Evolutionary conservation across 2,797 vertebrate species (phyloP).

Genomic region (Anguilla megastoma): DNA sequence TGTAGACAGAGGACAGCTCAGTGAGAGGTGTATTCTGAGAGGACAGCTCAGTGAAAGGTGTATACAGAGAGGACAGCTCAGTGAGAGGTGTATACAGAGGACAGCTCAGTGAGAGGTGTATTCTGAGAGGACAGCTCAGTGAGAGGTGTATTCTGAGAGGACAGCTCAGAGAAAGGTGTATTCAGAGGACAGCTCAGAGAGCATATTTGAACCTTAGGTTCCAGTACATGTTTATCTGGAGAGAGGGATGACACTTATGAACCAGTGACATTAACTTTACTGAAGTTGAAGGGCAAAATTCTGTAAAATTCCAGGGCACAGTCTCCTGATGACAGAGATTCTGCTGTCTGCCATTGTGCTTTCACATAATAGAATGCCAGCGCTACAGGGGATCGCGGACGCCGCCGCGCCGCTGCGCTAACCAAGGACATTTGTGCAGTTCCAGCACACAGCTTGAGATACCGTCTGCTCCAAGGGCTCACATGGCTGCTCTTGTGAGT

Average conservation of each 20-base stretch:
- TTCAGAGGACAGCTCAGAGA: not conserved
- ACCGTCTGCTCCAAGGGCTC: slow-evolving; percentile 29
- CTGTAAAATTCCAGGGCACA: not conserved
- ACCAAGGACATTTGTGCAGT: slow-evolving; percentile 29
- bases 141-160: not conserved
- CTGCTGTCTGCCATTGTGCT: slow-evolving; percentile 5
- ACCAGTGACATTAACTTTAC: not conserved
- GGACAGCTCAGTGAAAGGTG: too few species aligned
- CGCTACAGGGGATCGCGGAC: slow-evolving; percentile 30
- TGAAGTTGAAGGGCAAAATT: slow-evolving; percentile 22
- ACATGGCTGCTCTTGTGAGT: not conserved
- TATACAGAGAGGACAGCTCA: too few species aligned
- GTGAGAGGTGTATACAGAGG: too few species aligned
- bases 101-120: not conserved
- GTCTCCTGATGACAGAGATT: slow-evolving; percentile 27
- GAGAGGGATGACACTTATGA: not conserved
- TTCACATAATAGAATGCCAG: slow-evolving; percentile 35
- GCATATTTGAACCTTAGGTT: not conserved
- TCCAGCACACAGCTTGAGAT: slow-evolving; percentile 30
- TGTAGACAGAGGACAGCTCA: too few species aligned
- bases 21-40: too few species aligned
- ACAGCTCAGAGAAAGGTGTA: not conserved
- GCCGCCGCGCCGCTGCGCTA: not conserved
- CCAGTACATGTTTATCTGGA: not conserved
- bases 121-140: too few species aligned